Evolutionary conservation across 2,797 vertebrate genomes (phyloP).

Genomic region (Pseudotriccus pelzelni): DNA sequence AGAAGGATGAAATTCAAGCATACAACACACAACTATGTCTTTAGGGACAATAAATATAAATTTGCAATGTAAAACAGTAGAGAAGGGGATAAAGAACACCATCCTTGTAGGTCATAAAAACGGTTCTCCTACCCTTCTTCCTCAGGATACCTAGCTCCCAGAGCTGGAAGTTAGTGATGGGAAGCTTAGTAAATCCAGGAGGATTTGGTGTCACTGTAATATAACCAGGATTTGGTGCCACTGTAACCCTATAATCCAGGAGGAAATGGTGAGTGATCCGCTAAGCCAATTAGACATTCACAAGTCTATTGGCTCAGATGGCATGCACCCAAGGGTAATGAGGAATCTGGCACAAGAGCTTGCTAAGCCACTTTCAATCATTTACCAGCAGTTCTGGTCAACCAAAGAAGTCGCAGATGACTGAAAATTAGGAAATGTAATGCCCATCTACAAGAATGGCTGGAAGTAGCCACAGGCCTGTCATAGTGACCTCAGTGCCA

Average conservation of each 20-base stretch:
- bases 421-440: neutral
- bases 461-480: neutral
- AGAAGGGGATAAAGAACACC: neutral
- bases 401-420: no score
- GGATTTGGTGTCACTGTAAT: no score
- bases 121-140: neutral
- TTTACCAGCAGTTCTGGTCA: neutral
- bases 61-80: neutral
- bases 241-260: neutral
- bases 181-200: neutral
- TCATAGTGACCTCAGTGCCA: neutral
- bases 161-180: neutral
- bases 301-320: no score
- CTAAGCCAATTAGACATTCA: neutral
- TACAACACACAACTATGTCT: neutral
- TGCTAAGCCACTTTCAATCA: neutral
- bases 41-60: neutral
- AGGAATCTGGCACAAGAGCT: neutral
- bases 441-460: rapidly evolving
- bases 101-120: neutral
- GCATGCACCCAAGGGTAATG: rapidly evolving
- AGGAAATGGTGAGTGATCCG: neutral
- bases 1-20: neutral
- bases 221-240: no score
- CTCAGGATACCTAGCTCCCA: neutral